Conservation (phyloP, 2,113 vertebrate species). For the Caloenas nicobarica region DNA sequence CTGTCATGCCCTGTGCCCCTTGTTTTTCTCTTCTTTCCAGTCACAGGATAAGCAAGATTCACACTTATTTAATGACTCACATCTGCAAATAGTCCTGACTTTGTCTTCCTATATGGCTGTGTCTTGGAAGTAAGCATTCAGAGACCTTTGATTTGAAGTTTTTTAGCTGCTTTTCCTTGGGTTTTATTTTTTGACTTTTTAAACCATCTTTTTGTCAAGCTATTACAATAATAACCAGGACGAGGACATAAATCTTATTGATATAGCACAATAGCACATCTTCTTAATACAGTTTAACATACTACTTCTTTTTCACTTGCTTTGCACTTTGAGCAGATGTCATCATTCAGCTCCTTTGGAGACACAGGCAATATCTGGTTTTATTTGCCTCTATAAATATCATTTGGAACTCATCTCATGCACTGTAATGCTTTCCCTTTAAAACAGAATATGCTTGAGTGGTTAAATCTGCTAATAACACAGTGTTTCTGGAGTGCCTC, state of each 20-base stretch:
- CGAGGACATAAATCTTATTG: not conserved
- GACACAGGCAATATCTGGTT: not conserved
- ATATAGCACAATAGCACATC: not conserved
- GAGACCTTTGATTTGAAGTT: not conserved
- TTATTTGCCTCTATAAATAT: not conserved
- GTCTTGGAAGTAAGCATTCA: not conserved
- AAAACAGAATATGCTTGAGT: not conserved
- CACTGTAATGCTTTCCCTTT: not conserved
- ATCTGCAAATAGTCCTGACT: not conserved
- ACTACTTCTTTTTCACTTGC: not conserved
- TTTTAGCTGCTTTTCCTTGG: not conserved
- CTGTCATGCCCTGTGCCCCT: not conserved
- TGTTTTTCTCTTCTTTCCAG: not conserved
- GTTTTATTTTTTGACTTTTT: not conserved
- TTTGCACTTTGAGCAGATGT: not conserved
- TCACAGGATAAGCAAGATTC: not conserved
- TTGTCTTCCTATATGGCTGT: not conserved
- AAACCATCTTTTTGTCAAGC: not conserved
- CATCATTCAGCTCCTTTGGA: not conserved
- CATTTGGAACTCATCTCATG: not conserved
- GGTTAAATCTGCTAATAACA: not conserved
- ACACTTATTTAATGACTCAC: not conserved
- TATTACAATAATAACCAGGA: not conserved
- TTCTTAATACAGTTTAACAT: not conserved
- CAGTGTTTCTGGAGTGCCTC: not conserved